These are phyloP conservation scores for Dolichallabes microphthalmus DNA, from an alignment of 2,113 vertebrate genomes.

Conservation along the genomic window DNA sequence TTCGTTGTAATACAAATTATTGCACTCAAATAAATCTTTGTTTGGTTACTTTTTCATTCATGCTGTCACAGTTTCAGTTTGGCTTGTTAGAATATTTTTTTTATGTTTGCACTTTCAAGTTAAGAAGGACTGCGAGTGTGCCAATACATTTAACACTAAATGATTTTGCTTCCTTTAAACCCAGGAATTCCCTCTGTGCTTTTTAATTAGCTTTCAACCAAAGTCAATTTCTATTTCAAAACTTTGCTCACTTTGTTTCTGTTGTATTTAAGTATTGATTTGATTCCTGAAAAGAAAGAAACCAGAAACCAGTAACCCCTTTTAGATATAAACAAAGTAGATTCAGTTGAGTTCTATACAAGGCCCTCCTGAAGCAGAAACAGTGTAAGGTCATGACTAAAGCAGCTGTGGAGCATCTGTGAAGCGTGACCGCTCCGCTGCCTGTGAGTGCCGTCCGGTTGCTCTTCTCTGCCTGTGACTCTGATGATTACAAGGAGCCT, in stretches of 20 bases:
- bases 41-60: not conserved
- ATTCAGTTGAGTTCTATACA: slow-evolving; percentile 6
- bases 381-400: slow-evolving; percentile 50
- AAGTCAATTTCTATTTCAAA: not conserved
- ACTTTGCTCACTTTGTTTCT: not conserved
- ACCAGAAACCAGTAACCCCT: not conserved
- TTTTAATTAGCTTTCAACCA: not conserved
- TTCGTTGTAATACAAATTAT: not conserved
- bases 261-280: not conserved
- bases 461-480: slow-evolving; percentile 62
- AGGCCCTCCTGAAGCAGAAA: slow-evolving; percentile 23
- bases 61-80: not conserved
- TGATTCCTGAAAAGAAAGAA: not conserved
- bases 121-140: not conserved
- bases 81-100: no score
- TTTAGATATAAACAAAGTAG: not conserved
- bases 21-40: not conserved
- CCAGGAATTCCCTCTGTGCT: not conserved
- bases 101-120: not conserved
- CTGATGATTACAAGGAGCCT: slow-evolving; percentile 44
- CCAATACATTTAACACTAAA: not conserved
- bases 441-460: slow-evolving; percentile 56
- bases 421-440: slow-evolving; percentile 58
- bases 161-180: not conserved
- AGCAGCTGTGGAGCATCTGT: slow-evolving; percentile 56